A percentile compares a stretch with the other conserved stretches of the same genome.
These are phyloP conservation scores for Coptodon rendalli DNA, from an alignment of 2,113 vertebrate species.

Conservation along the genomic window DNA sequence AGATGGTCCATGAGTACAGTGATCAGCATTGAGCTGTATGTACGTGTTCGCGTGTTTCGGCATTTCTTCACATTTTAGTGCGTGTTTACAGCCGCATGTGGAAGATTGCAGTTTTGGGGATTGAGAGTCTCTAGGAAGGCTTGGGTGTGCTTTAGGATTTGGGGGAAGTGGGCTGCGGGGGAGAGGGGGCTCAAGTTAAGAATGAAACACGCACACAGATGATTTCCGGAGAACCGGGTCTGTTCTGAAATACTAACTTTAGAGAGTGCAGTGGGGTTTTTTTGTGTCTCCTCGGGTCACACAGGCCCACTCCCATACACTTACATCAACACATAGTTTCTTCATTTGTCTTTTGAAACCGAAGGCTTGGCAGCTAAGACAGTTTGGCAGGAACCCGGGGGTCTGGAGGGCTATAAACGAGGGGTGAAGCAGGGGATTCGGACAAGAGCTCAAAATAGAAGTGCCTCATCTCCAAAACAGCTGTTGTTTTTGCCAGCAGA, in stretches of 20 bases:
- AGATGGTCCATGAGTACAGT: slow-evolving; percentile 56
- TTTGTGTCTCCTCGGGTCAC: slow-evolving; percentile 10
- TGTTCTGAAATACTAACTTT: slow-evolving; percentile 43
- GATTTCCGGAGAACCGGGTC: slow-evolving; percentile 13
- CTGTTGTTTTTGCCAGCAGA: slow-evolving; percentile 91
- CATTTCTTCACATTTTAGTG: slow-evolving; percentile 37
- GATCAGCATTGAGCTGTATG: slow-evolving; percentile 20
- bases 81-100: slow-evolving; percentile 40
- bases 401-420: slow-evolving; percentile 73
- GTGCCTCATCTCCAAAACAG: slow-evolving; percentile 86
- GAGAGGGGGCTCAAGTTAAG: neutral
- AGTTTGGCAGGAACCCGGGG: slow-evolving; percentile 52
- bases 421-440: slow-evolving; percentile 65
- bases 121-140: slow-evolving; percentile 22
- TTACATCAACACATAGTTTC: slow-evolving; percentile 72
- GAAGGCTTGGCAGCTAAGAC: slow-evolving; percentile 40
- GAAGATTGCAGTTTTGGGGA: slow-evolving; percentile 39
- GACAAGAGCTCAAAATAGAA: slow-evolving; percentile 83
- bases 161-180: neutral
- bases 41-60: slow-evolving; percentile 34
- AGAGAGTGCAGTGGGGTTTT: slow-evolving; percentile 15
- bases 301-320: slow-evolving; percentile 54
- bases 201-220: slow-evolving; percentile 32
- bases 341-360: slow-evolving; percentile 65
- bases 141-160: slow-evolving; percentile 17